Percentiles rank a stretch among this genome's conserved stretches.
These are phyloP conservation scores for Lutraria lutraria DNA, from an alignment of 2,888 invertebrate species.

Conservation along the genomic window DNA sequence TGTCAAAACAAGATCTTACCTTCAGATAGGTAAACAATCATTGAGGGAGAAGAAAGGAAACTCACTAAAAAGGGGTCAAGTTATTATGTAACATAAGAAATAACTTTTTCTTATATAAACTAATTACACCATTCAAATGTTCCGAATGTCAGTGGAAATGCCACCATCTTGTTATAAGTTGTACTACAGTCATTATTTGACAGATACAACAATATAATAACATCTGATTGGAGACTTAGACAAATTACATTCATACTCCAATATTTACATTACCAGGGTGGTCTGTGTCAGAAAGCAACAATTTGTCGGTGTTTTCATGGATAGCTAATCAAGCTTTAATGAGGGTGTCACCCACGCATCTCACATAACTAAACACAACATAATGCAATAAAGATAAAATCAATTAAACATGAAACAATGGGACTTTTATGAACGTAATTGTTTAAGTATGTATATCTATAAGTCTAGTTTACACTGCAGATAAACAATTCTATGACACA, in stretches of 20 bases:
- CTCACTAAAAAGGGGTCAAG: not conserved
- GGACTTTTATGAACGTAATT: conserved; percentile 46
- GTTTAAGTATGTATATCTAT: conserved; percentile 39
- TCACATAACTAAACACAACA: conserved; percentile 43
- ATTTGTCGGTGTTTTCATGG: conserved; percentile 22
- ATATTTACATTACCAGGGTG: conserved; percentile 31
- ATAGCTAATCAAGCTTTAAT: conserved; percentile 38
- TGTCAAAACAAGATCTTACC: no score
- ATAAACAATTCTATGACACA: conserved; percentile 45
- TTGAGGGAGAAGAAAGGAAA: not conserved
- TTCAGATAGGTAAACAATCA: no score
- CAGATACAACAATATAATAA: not conserved
- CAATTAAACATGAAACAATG: conserved; percentile 58
- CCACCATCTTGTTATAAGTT: not conserved
- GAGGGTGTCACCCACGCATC: conserved; percentile 48
- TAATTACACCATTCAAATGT: not conserved
- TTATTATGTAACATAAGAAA: not conserved
- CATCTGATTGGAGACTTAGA: conserved; percentile 8
- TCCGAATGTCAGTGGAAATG: not conserved
- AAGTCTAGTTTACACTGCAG: conserved; percentile 41
- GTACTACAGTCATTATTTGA: conserved; percentile 9
- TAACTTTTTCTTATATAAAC: conserved; percentile 11
- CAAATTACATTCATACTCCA: not conserved
- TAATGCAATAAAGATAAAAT: conserved; percentile 60
- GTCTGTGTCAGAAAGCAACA: conserved; percentile 35